phyloP scores from a whole-genome alignment of 2,113 vertebrate genomes.

The Gallinago paraguaiae region DNA sequence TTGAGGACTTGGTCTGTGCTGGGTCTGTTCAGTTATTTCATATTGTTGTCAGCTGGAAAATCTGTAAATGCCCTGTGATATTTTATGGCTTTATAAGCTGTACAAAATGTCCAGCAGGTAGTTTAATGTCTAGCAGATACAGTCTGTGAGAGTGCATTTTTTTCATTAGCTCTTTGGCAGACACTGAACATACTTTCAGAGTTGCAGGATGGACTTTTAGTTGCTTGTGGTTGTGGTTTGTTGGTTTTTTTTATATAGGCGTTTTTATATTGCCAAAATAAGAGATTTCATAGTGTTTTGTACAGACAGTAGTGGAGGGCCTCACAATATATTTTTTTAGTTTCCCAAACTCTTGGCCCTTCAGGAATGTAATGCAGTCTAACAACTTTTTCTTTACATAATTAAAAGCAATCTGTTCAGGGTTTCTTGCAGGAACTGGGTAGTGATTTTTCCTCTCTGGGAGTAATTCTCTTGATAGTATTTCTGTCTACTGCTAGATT shows the following conservation, averaged over 20 bases:
- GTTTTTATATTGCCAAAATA: not conserved
- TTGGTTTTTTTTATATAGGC: not conserved
- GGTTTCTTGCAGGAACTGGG: not conserved
- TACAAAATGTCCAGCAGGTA: slow-evolving; percentile 57
- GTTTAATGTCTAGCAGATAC: slow-evolving; percentile 7
- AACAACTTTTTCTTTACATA: not conserved
- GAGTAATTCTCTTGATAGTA: not conserved
- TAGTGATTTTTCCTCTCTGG: not conserved
- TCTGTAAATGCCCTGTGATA: not conserved
- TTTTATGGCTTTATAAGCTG: slow-evolving; percentile 29
- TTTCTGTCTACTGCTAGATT: not conserved
- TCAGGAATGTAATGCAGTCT: not conserved
- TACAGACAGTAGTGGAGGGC: not conserved
- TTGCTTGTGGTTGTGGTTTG: not conserved
- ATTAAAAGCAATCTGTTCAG: not conserved
- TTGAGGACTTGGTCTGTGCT: not conserved
- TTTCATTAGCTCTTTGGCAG: slow-evolving; percentile 50
- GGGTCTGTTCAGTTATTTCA: not conserved
- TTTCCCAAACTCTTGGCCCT: not conserved
- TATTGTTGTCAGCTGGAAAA: slow-evolving; percentile 29
- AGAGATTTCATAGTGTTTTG: not conserved
- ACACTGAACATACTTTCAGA: not conserved
- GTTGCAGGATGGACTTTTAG: slow-evolving; percentile 16
- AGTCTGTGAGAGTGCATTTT: not conserved
- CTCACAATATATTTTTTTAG: not conserved